Base-by-base conservation (phyloP, 2,797 vertebrate genomes). In the Dallia pectoralis region DNA sequence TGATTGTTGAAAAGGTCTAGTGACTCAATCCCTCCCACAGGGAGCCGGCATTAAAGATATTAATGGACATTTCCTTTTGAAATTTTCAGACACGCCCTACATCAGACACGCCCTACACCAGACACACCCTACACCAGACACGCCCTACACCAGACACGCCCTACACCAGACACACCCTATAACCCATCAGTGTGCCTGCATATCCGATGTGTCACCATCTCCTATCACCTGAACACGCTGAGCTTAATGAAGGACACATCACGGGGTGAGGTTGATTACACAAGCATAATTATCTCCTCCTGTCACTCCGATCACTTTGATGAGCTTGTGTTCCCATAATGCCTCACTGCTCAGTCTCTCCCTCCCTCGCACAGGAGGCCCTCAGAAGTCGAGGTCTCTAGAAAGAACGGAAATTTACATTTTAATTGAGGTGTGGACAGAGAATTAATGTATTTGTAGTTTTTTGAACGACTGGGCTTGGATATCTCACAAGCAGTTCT, bases 401-500 rank as follows among this genome's bases (percentile, higher is more conserved):
- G 22, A 16, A 27, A 22, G 6, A 9, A 48, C 9, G 18, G 29
- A 40, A 29, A 4, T 63, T 14, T 63, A 3, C 29, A 30, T 29
- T 15, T 12, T 62, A 11, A 27, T 48, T 44, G 53, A 70, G 30
- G 14, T 25, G n/a, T 44, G 40, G 6, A 44, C 40, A 44, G 40
- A 44, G 40, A 44, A 12, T 44, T 11, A 44, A 44, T 44, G 40
- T 44, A 44, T 2, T 44, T 74, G 80, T 88, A 89, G 83, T 78
- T 79, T 85, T 85, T 72, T 66, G 78, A 72, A 88, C 80, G 79
- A 82, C 89, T 79, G 81, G 63, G 78, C 86, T 89, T 82, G 79
- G 83, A 88, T 91, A 90, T 91, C 87, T 85, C 80, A 81, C 79
- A 56, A 77, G 81, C 89, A 86, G 88, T 90, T 88, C 87, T 64